These are phyloP conservation scores for Griposia aprilina DNA, from an alignment of 2,888 invertebrate species.

Conservation along the genomic window DNA sequence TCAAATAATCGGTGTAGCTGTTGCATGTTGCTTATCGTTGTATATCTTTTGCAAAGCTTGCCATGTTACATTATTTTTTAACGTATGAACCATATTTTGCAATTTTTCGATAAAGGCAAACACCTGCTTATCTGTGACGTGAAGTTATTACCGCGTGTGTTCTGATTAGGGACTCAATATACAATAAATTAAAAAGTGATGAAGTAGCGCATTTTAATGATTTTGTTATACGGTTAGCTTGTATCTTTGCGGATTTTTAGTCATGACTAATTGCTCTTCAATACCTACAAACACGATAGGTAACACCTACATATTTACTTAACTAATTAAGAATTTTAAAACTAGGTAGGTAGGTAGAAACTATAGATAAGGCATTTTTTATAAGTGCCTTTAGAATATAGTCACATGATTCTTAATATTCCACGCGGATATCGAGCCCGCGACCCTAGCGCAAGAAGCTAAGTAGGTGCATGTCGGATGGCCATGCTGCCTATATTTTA, in stretches of 20 bases:
- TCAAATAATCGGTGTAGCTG: constrained; percentile 55
- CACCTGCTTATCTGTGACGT: constrained; percentile 51
- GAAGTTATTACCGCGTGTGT: constrained; percentile 38
- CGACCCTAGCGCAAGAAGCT: background rate
- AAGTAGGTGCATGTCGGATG: background rate
- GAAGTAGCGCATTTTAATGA: constrained; percentile 31
- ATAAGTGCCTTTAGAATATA: background rate
- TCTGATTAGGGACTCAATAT: constrained; percentile 55
- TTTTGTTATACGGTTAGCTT: constrained; percentile 20
- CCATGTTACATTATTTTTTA: constrained; percentile 39
- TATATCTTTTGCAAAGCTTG: constrained; percentile 48
- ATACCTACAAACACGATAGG: background rate
- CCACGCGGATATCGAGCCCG: background rate
- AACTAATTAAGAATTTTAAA: background rate
- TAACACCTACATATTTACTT: background rate
- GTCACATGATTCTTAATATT: background rate
- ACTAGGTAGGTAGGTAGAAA: background rate
- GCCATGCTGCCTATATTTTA: background rate
- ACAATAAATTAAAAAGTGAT: constrained; percentile 51
- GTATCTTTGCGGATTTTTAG: constrained; percentile 18
- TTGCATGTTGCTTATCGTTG: constrained; percentile 67
- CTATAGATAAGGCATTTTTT: no score
- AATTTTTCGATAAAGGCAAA: constrained; percentile 47
- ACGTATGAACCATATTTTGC: constrained; percentile 31
- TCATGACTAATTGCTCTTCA: constrained; percentile 4